Conservation (phyloP, 2,797 vertebrate species). For the Hipposideros larvatus region DNA sequence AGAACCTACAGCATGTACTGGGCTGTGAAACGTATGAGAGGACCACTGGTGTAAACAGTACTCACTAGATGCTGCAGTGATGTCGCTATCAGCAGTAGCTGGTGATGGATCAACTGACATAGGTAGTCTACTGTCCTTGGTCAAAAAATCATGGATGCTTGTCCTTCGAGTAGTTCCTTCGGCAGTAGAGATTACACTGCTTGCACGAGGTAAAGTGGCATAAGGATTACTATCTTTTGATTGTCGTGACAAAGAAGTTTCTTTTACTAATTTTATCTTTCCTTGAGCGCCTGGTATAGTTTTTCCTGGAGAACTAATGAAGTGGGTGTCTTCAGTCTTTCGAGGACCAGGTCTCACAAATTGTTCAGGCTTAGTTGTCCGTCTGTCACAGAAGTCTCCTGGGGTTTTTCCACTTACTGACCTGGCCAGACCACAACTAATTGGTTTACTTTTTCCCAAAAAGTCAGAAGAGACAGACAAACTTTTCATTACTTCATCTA, state of each 20-base stretch:
- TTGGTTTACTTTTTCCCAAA: slow-evolving; percentile 89
- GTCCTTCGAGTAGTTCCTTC: slow-evolving; percentile 97
- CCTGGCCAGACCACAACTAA: slow-evolving; percentile 91
- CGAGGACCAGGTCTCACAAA: slow-evolving; percentile 89
- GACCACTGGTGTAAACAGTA: slow-evolving; percentile 91
- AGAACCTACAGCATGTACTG: slow-evolving; percentile 88
- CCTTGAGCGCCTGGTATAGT: slow-evolving; percentile 88
- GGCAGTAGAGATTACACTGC: slow-evolving; percentile 98
- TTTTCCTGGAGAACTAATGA: slow-evolving; percentile 90
- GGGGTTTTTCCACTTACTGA: slow-evolving; percentile 93
- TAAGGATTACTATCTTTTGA: slow-evolving; percentile 91
- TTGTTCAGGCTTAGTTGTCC: slow-evolving; percentile 86
- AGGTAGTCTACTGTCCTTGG: slow-evolving; percentile 95
- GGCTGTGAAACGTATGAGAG: slow-evolving; percentile 89
- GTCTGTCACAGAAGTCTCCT: slow-evolving; percentile 85
- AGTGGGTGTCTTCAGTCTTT: slow-evolving; percentile 93
- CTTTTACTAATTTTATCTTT: slow-evolving; percentile 91
- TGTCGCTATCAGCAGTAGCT: slow-evolving; percentile 87
- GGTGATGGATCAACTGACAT: slow-evolving; percentile 93
- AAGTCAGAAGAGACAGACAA: slow-evolving; percentile 92
- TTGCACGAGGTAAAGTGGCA: slow-evolving; percentile 95
- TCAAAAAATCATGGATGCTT: slow-evolving; percentile 98
- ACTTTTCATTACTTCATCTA: slow-evolving; percentile 94
- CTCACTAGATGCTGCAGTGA: slow-evolving; percentile 95
- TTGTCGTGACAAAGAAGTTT: slow-evolving; percentile 88